Conservation (phyloP, 2,888 invertebrate species). For the Pelosia muscerda region DNA sequence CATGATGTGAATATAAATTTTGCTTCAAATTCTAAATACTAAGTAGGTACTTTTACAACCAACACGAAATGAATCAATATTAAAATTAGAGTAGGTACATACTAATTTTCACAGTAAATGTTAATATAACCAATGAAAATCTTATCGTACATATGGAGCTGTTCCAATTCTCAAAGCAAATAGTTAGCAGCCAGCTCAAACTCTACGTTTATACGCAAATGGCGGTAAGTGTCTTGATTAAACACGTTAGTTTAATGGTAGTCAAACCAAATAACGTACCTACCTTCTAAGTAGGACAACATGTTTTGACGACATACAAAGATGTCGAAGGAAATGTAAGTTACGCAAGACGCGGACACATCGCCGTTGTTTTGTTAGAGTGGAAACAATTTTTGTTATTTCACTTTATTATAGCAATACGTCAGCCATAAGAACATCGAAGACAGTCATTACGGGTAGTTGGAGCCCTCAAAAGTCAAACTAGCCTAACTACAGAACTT, state of each 20-base stretch:
- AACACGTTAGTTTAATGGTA: background rate
- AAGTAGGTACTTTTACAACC: background rate
- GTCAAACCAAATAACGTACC: background rate
- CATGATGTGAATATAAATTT: no score
- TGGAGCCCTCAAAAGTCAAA: no score
- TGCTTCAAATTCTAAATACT: no score
- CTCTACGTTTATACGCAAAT: background rate
- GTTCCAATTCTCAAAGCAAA: conserved; percentile 1
- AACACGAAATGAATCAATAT: background rate
- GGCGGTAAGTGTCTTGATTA: background rate
- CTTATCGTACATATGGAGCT: background rate
- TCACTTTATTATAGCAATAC: conserved; percentile 43
- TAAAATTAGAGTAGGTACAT: background rate
- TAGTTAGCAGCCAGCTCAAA: background rate
- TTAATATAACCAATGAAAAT: conserved; percentile 1
- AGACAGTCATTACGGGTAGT: no score
- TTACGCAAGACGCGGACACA: conserved; percentile 39
- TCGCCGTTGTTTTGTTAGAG: conserved; percentile 51
- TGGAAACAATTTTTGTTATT: conserved; percentile 53
- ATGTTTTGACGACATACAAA: conserved; percentile 17
- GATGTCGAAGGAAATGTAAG: conserved; percentile 27
- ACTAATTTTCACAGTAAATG: background rate
- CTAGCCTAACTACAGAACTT: no score
- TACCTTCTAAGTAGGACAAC: conserved; percentile 9
- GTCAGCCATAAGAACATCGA: no score